These are phyloP conservation scores for Ochropacha duplaris DNA, from an alignment of 2,888 invertebrate species.

Conservation along the genomic window DNA sequence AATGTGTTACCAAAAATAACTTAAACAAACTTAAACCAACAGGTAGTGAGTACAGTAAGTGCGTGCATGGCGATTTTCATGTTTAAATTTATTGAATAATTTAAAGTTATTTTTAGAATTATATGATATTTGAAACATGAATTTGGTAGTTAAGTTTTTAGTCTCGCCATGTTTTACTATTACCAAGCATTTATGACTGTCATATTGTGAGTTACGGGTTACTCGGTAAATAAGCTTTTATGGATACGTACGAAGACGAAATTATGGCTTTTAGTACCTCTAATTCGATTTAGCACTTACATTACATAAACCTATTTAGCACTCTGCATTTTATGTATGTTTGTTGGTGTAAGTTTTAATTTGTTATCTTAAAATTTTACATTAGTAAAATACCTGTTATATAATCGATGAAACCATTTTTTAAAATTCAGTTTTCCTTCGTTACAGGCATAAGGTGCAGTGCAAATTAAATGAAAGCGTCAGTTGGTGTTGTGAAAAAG, in stretches of 20 bases:
- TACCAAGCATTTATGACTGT: slow-evolving; percentile 44
- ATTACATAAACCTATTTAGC: not conserved
- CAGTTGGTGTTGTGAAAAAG: slow-evolving; percentile 26
- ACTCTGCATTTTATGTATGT: not conserved
- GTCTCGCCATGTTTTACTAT: slow-evolving; percentile 30
- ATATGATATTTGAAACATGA: not conserved
- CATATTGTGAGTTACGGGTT: slow-evolving; percentile 40
- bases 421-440: slow-evolving; percentile 19
- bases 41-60: too few relatives aligned
- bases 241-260: slow-evolving; percentile 19
- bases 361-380: too few relatives aligned
- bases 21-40: too few relatives aligned
- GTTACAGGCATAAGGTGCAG: slow-evolving; percentile 66
- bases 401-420: too few relatives aligned
- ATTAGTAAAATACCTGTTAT: too few relatives aligned
- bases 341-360: not conserved
- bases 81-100: too few relatives aligned
- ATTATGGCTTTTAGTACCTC: slow-evolving; percentile 30
- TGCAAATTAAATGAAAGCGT: slow-evolving; percentile 46
- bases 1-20: too few relatives aligned
- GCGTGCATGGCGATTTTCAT: too few relatives aligned
- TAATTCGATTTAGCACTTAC: slow-evolving; percentile 25
- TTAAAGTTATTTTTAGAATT: too few relatives aligned
- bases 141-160: not conserved
- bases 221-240: slow-evolving; percentile 35